phyloP scores from a whole-genome alignment of 2,113 vertebrate genomes.

The Oryzias woworae region DNA sequence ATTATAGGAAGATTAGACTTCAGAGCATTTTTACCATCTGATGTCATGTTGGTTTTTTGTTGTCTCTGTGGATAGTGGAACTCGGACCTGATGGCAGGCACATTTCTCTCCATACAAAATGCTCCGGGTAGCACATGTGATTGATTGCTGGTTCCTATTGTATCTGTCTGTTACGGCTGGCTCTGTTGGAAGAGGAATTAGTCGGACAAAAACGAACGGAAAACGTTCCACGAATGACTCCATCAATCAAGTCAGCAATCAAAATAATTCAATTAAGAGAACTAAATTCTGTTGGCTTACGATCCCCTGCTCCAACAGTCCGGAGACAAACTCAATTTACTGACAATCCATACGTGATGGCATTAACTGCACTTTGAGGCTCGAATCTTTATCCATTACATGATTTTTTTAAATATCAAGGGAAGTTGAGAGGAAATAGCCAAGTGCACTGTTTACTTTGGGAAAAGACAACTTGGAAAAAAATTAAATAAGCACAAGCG shows the following conservation, averaged over 20 bases:
- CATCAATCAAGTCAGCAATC: conserved; percentile 80
- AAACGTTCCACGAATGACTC: conserved; percentile 75
- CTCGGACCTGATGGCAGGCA: conserved; percentile 62
- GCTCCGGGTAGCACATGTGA: conserved; percentile 61
- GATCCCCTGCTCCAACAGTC: conserved; percentile 64
- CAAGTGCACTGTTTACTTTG: conserved; percentile 54
- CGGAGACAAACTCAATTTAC: conserved; percentile 76
- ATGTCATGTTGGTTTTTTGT: conserved; percentile 76
- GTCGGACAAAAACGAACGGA: conserved; percentile 65
- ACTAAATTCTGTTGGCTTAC: conserved; percentile 73
- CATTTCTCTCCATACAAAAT: conserved; percentile 59
- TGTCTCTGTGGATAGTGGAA: conserved; percentile 65
- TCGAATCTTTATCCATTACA: conserved; percentile 70
- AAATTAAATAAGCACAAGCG: conserved; percentile 53
- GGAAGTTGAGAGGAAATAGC: conserved; percentile 55
- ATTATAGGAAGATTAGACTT: conserved; percentile 77
- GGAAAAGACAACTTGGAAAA: conserved; percentile 22
- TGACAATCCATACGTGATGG: conserved; percentile 70
- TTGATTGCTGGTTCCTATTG: conserved; percentile 77
- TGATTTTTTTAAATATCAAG: conserved; percentile 67
- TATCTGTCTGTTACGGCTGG: conserved; percentile 68
- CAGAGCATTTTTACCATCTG: conserved; percentile 67
- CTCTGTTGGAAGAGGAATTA: conserved; percentile 75
- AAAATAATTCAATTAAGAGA: conserved; percentile 82
- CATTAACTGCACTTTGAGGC: conserved; percentile 71